phyloP scores from a whole-genome alignment of 1,140 invertebrate genomes.

The Hestina assimilis region DNA sequence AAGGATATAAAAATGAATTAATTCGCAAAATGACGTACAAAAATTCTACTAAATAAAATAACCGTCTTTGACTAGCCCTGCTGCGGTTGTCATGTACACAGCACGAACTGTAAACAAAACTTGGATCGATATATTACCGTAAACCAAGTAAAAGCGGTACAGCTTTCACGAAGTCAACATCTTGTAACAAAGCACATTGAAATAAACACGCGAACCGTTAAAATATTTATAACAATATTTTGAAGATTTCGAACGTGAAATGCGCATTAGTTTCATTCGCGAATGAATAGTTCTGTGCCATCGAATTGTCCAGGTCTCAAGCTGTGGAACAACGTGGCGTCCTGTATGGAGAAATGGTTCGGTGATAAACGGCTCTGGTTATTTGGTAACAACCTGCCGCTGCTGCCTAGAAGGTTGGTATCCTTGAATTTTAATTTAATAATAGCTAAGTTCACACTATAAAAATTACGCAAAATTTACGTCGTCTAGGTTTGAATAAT shows the following conservation, averaged over 20 bases:
- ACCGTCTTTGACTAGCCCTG: slow-evolving; percentile 37
- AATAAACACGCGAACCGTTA: no score
- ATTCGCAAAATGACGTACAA: background rate
- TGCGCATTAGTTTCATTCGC: slow-evolving; percentile 40
- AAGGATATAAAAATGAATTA: no score
- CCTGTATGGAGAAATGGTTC: slow-evolving; percentile 93
- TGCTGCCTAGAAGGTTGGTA: slow-evolving; percentile 86
- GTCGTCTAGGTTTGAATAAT: no score
- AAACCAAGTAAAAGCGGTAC: slow-evolving; percentile 51
- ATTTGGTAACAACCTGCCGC: slow-evolving; percentile 89
- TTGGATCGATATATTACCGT: slow-evolving; percentile 66
- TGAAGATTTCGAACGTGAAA: slow-evolving; percentile 55
- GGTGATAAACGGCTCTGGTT: slow-evolving; percentile 92
- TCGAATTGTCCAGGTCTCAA: slow-evolving; percentile 46
- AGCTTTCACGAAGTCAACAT: slow-evolving; percentile 48
- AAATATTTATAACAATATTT: no score
- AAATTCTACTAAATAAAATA: background rate
- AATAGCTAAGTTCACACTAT: background rate
- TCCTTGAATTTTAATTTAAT: background rate
- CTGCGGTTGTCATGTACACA: slow-evolving; percentile 76
- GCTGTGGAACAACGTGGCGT: slow-evolving; percentile 71
- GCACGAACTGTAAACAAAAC: slow-evolving; percentile 74
- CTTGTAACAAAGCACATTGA: no score
- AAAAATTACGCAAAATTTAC: no score
- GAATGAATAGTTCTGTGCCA: slow-evolving; percentile 56